Base-by-base conservation (phyloP, 2,113 vertebrate genomes). In the Trochalopteron elliotii region DNA sequence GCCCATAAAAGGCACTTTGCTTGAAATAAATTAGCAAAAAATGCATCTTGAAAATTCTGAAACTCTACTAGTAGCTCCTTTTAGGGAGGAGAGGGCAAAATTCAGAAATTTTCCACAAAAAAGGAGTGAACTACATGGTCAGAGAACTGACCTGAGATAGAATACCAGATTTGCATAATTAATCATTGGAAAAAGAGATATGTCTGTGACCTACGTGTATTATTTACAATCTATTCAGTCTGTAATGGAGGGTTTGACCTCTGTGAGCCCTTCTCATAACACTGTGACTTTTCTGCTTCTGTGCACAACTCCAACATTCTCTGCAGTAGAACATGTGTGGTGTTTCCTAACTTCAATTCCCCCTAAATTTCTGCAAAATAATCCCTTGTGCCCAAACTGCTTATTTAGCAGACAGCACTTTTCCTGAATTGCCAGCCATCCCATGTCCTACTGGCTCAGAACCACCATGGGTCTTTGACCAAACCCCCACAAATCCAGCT, bases 211-310 rank as follows among this genome's bases (percentile, higher is more conserved):
- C 95, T 93, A 82, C 3, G 61, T 74, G 75, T 69, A 95, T 97
- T 97, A 96, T 97, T 97, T 96, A 97, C 96, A 94, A 92, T 96
- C 94, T 93, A 96, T 94, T 87, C 87, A 79, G 94, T 89, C 83
- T 93, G 87, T 90, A 96, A 97, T 91, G 93, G 96, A 97, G 89
- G 95, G 57, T 86, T 96, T 96, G 97, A 97, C 97, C 98, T 98
- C 94, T 75, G 76, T 49, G 64, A 96, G 92, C 56, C 90, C 77
- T 74, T 77, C 82, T 15, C 39, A 50, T 28, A 30, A 67, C 24
- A 55, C 33, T 23, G 15, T 47, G 92, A 71, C 56, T 74, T 40
- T 47, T 59, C 79, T 57, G 70, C 82, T 80, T 84, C 77, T 72
- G 77, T 89, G 72, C 55, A 78, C 40, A 79, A 33, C 40, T 89